phyloP scores from a whole-genome alignment of 2,113 vertebrate genomes.

The Mastomys natalensis region DNA sequence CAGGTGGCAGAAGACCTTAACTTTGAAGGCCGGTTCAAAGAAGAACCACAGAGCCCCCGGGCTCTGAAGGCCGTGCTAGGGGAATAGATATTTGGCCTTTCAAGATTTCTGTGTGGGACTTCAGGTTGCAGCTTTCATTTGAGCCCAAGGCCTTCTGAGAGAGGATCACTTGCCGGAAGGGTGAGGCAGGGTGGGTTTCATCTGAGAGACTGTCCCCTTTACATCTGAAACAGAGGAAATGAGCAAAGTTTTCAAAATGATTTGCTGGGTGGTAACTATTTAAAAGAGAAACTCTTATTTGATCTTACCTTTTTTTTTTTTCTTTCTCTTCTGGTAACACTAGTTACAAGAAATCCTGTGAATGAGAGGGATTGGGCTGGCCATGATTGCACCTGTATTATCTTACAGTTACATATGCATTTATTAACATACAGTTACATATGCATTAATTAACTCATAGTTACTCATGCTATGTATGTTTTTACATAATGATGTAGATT shows the following conservation, averaged over 20 bases:
- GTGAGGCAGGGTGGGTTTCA: constrained; percentile 36
- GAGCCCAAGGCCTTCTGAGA: constrained; percentile 46
- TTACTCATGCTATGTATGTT: not conserved
- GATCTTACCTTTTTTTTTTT: not conserved
- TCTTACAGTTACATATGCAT: not conserved
- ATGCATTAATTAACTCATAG: not conserved
- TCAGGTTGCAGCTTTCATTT: constrained; percentile 69
- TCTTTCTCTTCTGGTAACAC: not conserved
- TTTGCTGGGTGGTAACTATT: constrained; percentile 28
- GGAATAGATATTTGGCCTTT: constrained; percentile 72
- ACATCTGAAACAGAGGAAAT: constrained; percentile 43
- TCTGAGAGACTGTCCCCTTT: constrained; percentile 47
- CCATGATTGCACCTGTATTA: not conserved
- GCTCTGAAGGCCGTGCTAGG: constrained; percentile 66
- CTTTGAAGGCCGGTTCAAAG: constrained; percentile 73
- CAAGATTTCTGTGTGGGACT: constrained; percentile 68
- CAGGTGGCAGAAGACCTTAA: constrained; percentile 46
- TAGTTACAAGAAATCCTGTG: not conserved
- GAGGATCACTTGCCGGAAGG: constrained; percentile 37
- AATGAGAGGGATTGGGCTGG: not conserved
- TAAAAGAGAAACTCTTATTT: constrained; percentile 42
- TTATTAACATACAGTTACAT: not conserved
- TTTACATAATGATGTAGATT: constrained; percentile 10
- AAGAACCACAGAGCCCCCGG: not conserved
- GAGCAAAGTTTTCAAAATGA: constrained; percentile 25